phyloP scores from a whole-genome alignment of 1,140 invertebrate genomes.

The Leptinotarsa undecemlineata region DNA sequence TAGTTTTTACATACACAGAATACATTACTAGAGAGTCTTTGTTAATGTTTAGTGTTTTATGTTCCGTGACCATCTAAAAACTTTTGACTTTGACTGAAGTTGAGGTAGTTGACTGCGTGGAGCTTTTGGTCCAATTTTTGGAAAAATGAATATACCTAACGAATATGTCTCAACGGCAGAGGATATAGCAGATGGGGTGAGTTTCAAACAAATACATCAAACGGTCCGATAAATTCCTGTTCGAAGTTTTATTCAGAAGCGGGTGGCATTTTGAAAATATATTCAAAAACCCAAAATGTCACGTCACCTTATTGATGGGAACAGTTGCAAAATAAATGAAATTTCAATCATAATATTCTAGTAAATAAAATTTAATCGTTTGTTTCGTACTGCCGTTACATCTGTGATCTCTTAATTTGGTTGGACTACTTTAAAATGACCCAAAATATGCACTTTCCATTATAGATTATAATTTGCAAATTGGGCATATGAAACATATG shows the following conservation, averaged over 20 bases:
- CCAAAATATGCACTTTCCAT: background rate
- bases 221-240: background rate
- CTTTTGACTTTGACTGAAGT: background rate
- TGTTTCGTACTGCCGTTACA: too few species aligned
- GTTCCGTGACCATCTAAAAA: background rate
- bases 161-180: conserved; percentile 89
- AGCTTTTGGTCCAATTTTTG: conserved; percentile 39
- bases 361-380: background rate
- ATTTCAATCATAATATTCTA: conserved; percentile 20
- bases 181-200: conserved; percentile 93
- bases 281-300: conserved; percentile 34
- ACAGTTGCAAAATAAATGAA: conserved; percentile 17
- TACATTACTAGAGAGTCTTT: too few species aligned
- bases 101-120: conserved; percentile 42
- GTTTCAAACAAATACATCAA: conserved; percentile 32
- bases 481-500: background rate
- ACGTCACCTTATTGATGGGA: conserved; percentile 32
- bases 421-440: background rate
- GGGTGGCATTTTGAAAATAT: conserved; percentile 32
- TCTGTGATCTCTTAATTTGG: background rate
- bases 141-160: conserved; percentile 80
- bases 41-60: too few species aligned
- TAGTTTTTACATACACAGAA: too few species aligned
- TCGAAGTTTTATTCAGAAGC: conserved; percentile 28
- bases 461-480: conserved; percentile 9